Evolutionary conservation across 2,797 vertebrate species (phyloP).

Genomic region (Sternotherus odoratus): DNA sequence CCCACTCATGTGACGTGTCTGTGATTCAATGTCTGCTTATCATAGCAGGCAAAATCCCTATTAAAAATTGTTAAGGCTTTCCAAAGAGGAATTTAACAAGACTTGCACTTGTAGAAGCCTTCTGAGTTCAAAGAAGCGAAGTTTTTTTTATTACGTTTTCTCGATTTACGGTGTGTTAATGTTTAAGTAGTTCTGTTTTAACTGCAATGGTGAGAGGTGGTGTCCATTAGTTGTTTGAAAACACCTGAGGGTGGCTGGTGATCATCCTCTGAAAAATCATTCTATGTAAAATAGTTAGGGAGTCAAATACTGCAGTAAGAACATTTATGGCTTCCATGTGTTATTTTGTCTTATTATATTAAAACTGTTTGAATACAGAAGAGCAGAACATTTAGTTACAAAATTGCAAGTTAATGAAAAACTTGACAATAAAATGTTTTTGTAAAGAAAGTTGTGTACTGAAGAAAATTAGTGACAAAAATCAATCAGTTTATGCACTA

Average conservation of each 20-base stretch:
- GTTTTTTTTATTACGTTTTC: neutral
- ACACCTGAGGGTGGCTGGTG: neutral
- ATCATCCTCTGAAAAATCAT: fast-evolving
- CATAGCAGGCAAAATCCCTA: neutral
- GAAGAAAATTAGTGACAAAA: neutral
- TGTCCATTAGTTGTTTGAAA: neutral
- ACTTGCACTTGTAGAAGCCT: conserved; percentile 4
- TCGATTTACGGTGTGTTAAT: neutral
- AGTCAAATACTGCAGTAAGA: neutral
- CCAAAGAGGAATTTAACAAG: conserved; percentile 33
- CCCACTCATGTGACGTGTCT: fast-evolving
- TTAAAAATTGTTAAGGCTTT: neutral
- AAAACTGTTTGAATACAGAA: conserved; percentile 3
- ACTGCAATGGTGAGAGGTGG: neutral
- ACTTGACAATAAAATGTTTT: conserved; percentile 52
- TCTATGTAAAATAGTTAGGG: neutral
- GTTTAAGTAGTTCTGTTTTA: neutral
- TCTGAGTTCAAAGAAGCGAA: conserved; percentile 4
- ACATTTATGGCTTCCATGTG: fast-evolving
- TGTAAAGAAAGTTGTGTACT: neutral
- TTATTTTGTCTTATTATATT: neutral
- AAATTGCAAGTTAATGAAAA: neutral
- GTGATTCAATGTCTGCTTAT: neutral
- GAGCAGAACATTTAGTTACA: neutral
- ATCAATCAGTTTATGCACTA: neutral